Evolutionary conservation across 2,797 vertebrate genomes (phyloP).

Genomic region (Sebastes minor): DNA sequence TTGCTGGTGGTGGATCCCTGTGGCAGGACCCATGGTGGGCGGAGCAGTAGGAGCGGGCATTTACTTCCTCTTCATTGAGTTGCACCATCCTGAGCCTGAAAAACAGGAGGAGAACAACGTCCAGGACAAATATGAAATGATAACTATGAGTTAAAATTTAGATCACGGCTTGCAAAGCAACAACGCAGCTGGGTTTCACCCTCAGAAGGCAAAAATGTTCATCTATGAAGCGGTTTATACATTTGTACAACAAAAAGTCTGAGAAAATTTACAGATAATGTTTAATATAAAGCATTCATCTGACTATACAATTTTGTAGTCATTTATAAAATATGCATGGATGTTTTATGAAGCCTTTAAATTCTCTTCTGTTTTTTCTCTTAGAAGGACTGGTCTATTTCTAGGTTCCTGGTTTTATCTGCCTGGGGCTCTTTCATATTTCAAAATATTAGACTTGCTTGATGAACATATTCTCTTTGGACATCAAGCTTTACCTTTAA

Average conservation of each 20-base stretch:
- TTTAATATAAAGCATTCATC: constrained; percentile 14
- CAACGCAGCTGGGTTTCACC: not conserved
- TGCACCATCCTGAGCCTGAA: constrained; percentile 86
- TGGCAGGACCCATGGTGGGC: constrained; percentile 92
- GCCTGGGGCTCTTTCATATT: constrained; percentile 8
- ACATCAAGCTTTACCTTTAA: not conserved
- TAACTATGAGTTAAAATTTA: constrained; percentile 77
- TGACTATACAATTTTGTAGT: not conserved
- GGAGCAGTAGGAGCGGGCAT: constrained; percentile 86
- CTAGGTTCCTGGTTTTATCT: not conserved
- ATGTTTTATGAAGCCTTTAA: constrained; percentile 46
- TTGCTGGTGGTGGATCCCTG: constrained; percentile 97
- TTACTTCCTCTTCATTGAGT: constrained; percentile 90
- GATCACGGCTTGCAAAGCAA: not conserved
- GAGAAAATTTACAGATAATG: not conserved
- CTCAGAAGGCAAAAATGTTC: not conserved
- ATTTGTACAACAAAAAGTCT: not conserved
- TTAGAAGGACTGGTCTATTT: not conserved
- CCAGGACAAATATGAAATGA: constrained; percentile 90
- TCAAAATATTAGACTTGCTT: constrained; percentile 7
- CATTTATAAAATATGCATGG: constrained; percentile 30
- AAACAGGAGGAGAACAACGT: constrained; percentile 74
- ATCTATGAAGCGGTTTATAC: not conserved
- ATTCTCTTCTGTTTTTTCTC: constrained; percentile 3
- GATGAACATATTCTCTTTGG: not conserved